Conservation (phyloP, 2,888 invertebrate species). For the Dasysyrphus tricinctus region DNA sequence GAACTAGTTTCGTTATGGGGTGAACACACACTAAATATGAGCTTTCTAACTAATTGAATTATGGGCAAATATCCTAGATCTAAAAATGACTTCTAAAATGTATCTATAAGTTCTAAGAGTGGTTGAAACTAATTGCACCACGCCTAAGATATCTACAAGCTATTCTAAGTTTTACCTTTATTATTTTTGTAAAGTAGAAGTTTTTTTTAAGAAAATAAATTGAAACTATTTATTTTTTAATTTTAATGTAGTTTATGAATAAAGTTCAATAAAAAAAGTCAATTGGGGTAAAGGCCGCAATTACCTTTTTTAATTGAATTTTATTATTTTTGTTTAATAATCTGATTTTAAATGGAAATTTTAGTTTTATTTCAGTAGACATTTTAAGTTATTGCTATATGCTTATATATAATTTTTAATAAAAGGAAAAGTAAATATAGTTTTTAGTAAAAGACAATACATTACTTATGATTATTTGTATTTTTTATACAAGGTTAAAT, state of each 20-base stretch:
- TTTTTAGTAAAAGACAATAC: slow-evolving; percentile 44
- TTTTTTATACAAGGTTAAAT: slow-evolving; percentile 51
- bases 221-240: no score
- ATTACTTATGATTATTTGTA: slow-evolving; percentile 21
- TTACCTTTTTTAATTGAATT: no score
- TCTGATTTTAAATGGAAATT: slow-evolving; percentile 20
- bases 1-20: slow-evolving; percentile 40
- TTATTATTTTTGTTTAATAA: slow-evolving; percentile 20
- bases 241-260: no score
- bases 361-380: slow-evolving; percentile 15
- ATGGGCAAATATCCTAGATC: slow-evolving; percentile 28
- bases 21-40: slow-evolving; percentile 69
- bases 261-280: no score
- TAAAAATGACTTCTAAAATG: slow-evolving; percentile 28
- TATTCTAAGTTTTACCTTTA: slow-evolving; percentile 53
- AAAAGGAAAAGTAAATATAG: slow-evolving; percentile 46
- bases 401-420: slow-evolving; percentile 15
- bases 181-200: no score
- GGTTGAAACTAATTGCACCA: background rate
- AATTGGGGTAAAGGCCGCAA: no score
- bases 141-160: slow-evolving; percentile 33
- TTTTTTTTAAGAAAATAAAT: no score
- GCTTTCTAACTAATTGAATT: slow-evolving; percentile 54
- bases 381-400: background rate
- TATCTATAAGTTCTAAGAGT: background rate